Base-by-base conservation (phyloP, 2,888 invertebrate species). In the Euclidia mi region DNA sequence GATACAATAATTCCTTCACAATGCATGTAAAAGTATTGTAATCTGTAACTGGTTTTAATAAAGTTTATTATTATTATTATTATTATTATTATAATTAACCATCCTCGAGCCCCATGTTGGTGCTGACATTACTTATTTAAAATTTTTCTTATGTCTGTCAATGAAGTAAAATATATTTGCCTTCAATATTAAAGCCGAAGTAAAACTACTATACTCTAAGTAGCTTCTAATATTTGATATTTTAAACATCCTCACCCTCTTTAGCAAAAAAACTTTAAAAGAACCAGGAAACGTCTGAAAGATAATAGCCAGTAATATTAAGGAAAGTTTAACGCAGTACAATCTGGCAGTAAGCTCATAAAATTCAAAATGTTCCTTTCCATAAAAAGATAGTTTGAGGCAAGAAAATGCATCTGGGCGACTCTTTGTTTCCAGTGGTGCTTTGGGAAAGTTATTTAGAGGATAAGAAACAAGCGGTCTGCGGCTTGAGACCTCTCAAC, bases 391-490 rank as follows among this genome's bases (percentile, higher is more conserved):
- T 29, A 51, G 49, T 61, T 72, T 56, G n/a, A 32, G 65, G 65
- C 56, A 59, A 72, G 58, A 50, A 61, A 59, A 34, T 74, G 73
- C 66, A 71, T 63, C 31, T 32, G 45, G 41, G 37, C 52, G 53
- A 65, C 66, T 53, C 56, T 71, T 71, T 78, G 64, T 71, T 69
- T 69, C 58, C 53, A 37, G 55, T 46, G 45, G 65, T 65, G 63
- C 61, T 65, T 71, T 72, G 56, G 47, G 52, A 32, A 71, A 75
- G 67, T 72, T 75, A 71, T 73, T 76, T 70, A 72, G 67, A 78
- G 71, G 53, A 76, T 81, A 79, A 77, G 75, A 65, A 75, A 68
- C 68, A 65, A 72, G 59, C 59, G 50, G 56, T 60, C 62, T 50
- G 59, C 51, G 60, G 52, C 60, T 65, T 32, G 58, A 69, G 64